Evolutionary conservation across 2,797 vertebrate genomes (phyloP).

Genomic region (Melanotaenia nigrans): DNA sequence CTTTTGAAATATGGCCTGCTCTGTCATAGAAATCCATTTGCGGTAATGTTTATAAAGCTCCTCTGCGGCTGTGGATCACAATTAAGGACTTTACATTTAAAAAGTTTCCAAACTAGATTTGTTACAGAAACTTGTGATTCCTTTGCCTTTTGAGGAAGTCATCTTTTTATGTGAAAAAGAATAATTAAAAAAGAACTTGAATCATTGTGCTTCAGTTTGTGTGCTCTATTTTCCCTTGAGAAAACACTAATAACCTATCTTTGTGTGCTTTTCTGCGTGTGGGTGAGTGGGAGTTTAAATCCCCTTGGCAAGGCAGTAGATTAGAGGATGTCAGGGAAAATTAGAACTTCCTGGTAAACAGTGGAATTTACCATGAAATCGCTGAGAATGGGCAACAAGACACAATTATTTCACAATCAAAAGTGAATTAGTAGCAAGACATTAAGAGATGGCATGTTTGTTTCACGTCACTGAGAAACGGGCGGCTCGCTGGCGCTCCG

Average conservation of each 20-base stretch:
- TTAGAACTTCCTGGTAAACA: slow-evolving; percentile 34
- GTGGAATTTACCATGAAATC: slow-evolving; percentile 31
- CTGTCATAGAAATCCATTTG: slow-evolving; percentile 10
- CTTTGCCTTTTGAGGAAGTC: slow-evolving; percentile 10
- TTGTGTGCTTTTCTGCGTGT: slow-evolving; percentile 1
- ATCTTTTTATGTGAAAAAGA: slow-evolving; percentile 52
- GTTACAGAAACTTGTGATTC: slow-evolving; percentile 20
- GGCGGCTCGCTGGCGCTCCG: too few species aligned
- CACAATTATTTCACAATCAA: slow-evolving; percentile 23
- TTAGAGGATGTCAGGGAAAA: slow-evolving; percentile 38
- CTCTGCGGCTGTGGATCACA: slow-evolving; percentile 5
- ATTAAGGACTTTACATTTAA: slow-evolving; percentile 27
- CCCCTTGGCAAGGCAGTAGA: slow-evolving; percentile 20
- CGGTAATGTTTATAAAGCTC: slow-evolving; percentile 28
- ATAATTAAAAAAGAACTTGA: slow-evolving; percentile 8
- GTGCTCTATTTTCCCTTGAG: slow-evolving; percentile 14
- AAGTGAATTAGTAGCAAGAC: neutral
- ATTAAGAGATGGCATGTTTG: neutral
- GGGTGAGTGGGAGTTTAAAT: slow-evolving; percentile 15
- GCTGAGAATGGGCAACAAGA: slow-evolving; percentile 24
- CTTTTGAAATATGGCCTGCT: neutral
- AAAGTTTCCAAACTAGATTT: slow-evolving; percentile 20
- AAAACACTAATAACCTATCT: neutral
- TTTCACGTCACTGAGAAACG: slow-evolving; percentile 10
- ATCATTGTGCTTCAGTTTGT: slow-evolving; percentile 27